phyloP scores from a whole-genome alignment of 2,888 invertebrate genomes.

The Rhamphomyia laevipes region DNA sequence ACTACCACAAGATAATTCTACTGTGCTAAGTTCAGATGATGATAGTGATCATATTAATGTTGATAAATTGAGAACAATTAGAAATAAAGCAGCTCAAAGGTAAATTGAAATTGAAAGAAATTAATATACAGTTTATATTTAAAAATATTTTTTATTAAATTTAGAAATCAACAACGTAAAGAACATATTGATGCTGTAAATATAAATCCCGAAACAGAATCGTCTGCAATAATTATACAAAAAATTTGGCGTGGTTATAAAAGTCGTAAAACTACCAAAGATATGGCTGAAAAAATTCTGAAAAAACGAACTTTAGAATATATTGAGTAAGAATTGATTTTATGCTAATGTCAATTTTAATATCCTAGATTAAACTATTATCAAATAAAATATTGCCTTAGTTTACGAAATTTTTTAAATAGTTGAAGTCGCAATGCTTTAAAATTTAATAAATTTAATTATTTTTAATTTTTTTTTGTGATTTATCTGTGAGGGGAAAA shows the following conservation, averaged over 20 bases:
- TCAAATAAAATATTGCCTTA: too few relatives aligned
- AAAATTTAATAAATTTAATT: too few relatives aligned
- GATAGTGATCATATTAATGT: constrained; percentile 53
- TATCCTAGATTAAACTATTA: too few relatives aligned
- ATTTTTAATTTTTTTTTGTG: too few relatives aligned
- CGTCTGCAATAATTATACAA: constrained; percentile 68
- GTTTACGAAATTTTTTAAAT: too few relatives aligned
- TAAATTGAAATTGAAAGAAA: constrained; percentile 10
- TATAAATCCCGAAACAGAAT: constrained; percentile 29
- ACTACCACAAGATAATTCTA: constrained; percentile 29
- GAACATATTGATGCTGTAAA: constrained; percentile 24
- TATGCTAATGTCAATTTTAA: too few relatives aligned
- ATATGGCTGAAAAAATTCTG: constrained; percentile 54
- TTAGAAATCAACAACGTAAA: constrained; percentile 24
- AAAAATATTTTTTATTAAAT: constrained; percentile 5
- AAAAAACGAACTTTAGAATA: constrained; percentile 70
- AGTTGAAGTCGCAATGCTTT: too few relatives aligned
- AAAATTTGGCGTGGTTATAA: constrained; percentile 78
- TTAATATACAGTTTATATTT: constrained; percentile 10
- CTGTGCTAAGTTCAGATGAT: constrained; percentile 43
- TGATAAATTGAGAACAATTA: constrained; percentile 53
- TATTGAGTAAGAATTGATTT: constrained; percentile 57
- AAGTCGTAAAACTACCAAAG: constrained; percentile 49
- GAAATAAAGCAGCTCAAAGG: constrained; percentile 47
- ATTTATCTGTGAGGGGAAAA: background rate